Evolutionary conservation across 1,140 invertebrate species (phyloP).

Genomic region (Aphelenchoides fujianensis): DNA sequence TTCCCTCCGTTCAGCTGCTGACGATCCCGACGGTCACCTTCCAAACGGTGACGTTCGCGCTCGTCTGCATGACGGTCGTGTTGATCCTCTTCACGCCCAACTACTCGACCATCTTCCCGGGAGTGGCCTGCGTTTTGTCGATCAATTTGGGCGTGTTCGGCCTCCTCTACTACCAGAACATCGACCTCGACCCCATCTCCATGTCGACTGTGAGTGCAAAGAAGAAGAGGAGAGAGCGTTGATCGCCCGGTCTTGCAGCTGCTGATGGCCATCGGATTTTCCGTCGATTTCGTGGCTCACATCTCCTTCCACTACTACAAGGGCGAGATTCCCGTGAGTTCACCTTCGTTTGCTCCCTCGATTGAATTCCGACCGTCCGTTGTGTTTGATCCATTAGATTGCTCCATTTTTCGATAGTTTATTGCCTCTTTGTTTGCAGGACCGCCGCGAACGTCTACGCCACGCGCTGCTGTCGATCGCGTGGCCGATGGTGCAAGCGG

Average conservation of each 20-base stretch:
- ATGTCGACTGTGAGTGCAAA: slow-evolving; percentile 62
- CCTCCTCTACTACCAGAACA: slow-evolving; percentile 62
- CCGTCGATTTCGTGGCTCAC: slow-evolving; percentile 65
- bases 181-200: slow-evolving; percentile 66
- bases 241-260: slow-evolving; percentile 11
- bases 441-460: slow-evolving; percentile 76
- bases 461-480: slow-evolving; percentile 84
- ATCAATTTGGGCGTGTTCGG: slow-evolving; percentile 64
- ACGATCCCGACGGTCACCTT: slow-evolving; percentile 63
- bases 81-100: slow-evolving; percentile 64
- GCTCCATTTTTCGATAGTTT: too few species aligned
- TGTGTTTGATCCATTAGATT: too few species aligned
- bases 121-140: slow-evolving; percentile 62
- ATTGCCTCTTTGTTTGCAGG: too few species aligned
- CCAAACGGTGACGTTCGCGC: slow-evolving; percentile 63
- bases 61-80: slow-evolving; percentile 64
- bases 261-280: slow-evolving; percentile 66
- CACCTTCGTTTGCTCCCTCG: too few species aligned
- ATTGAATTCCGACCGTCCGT: too few species aligned
- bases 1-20: slow-evolving; percentile 64
- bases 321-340: slow-evolving; percentile 64
- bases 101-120: slow-evolving; percentile 62
- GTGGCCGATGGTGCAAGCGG: slow-evolving; percentile 90
- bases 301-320: slow-evolving; percentile 67
- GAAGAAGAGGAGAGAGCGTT: not conserved